phyloP scores from a whole-genome alignment of 2,113 vertebrate species.

The Rallus limicola region DNA sequence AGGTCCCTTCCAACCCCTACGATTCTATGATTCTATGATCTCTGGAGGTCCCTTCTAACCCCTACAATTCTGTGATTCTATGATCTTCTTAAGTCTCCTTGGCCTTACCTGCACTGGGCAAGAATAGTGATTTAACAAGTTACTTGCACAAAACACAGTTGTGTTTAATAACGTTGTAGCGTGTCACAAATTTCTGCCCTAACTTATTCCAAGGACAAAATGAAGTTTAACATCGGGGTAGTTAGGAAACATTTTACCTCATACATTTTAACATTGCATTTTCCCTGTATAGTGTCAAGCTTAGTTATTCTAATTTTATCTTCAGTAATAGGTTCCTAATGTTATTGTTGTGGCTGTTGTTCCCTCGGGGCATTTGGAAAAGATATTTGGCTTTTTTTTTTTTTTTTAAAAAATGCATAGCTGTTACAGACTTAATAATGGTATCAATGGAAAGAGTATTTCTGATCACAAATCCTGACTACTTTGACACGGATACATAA shows the following conservation, averaged over 20 bases:
- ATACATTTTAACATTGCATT: conserved; percentile 34
- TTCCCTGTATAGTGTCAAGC: background rate
- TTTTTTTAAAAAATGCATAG: background rate
- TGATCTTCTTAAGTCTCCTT: background rate
- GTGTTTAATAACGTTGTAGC: background rate
- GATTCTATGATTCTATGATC: no score
- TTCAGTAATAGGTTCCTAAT: conserved; percentile 48
- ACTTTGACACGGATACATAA: background rate
- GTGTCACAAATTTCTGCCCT: background rate
- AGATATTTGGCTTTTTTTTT: conserved; percentile 1
- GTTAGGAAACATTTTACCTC: conserved; percentile 2
- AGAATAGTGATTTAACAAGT: background rate
- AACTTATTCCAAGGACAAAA: conserved; percentile 30
- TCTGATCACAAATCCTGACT: background rate
- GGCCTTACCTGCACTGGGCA: background rate
- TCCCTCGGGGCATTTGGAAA: conserved; percentile 12
- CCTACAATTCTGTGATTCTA: no score
- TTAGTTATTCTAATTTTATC: conserved; percentile 58
- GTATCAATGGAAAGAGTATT: conserved; percentile 15
- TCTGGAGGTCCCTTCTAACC: no score
- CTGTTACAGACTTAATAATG: background rate
- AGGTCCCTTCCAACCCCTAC: no score
- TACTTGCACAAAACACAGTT: background rate
- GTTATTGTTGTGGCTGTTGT: conserved; percentile 33
- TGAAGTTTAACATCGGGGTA: background rate